Percentiles rank a stretch among this genome's conserved stretches.
phyloP scores from a whole-genome alignment of 1,140 invertebrate genomes.

The Ceratosolen solmsi region DNA sequence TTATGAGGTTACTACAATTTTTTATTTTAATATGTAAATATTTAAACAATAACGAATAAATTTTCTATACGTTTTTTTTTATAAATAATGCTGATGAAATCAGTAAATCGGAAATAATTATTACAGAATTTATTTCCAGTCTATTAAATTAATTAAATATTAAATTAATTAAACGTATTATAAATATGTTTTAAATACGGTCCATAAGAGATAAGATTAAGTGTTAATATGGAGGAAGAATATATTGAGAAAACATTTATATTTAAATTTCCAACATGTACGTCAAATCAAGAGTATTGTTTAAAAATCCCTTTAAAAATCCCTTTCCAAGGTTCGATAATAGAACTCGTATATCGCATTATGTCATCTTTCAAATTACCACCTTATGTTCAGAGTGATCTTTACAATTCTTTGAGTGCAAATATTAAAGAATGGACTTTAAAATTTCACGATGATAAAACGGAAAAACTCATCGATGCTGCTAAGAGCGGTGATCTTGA shows the following conservation, averaged over 20 bases:
- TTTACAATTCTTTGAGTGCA: constrained; percentile 72
- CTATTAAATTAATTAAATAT: too few relatives aligned
- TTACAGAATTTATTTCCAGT: too few relatives aligned
- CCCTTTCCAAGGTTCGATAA: constrained; percentile 75
- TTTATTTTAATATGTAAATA: too few relatives aligned
- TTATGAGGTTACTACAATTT: not conserved
- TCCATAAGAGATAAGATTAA: not conserved
- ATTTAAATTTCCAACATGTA: constrained; percentile 77
- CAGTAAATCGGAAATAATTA: too few relatives aligned
- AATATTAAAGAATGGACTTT: constrained; percentile 74
- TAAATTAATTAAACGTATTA: too few relatives aligned
- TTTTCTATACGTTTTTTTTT: not conserved
- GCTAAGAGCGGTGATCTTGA: constrained; percentile 76
- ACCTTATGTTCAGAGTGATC: constrained; percentile 78
- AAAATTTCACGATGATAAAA: constrained; percentile 75
- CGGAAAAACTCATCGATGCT: constrained; percentile 73
- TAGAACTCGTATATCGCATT: constrained; percentile 80
- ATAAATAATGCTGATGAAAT: not conserved
- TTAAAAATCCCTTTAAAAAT: constrained; percentile 78
- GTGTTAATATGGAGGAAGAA: constrained; percentile 65
- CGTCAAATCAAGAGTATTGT: constrained; percentile 75
- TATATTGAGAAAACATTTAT: constrained; percentile 73
- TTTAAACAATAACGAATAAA: not conserved
- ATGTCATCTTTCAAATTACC: constrained; percentile 82
- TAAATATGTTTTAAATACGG: not conserved